phyloP scores from a whole-genome alignment of 1,140 invertebrate genomes.

The Lepidurus packardi region DNA sequence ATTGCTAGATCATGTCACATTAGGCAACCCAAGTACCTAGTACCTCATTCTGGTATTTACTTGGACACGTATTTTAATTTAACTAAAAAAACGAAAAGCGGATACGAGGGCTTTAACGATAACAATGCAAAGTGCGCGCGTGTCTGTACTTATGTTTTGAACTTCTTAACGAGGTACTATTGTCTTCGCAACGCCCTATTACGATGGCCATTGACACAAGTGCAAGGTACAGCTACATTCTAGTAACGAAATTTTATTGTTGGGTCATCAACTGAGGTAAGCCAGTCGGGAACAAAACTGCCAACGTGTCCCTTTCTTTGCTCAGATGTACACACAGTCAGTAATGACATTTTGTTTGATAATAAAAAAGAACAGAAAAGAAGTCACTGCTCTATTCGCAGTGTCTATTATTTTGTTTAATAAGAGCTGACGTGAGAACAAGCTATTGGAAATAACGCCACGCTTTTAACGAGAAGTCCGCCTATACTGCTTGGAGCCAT shows the following conservation, averaged over 20 bases:
- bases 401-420: background rate
- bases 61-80: background rate
- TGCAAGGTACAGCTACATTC: background rate
- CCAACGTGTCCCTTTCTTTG: background rate
- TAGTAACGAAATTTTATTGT: too few relatives aligned
- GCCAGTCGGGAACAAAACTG: background rate
- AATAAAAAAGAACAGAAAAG: too few relatives aligned
- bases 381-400: too few relatives aligned
- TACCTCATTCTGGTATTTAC: background rate
- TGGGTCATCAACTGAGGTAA: background rate
- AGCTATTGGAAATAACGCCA: background rate
- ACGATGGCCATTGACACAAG: background rate
- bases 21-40: background rate
- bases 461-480: background rate
- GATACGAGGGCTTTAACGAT: background rate
- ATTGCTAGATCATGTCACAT: background rate
- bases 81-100: background rate
- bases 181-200: background rate
- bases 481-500: background rate
- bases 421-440: background rate
- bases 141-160: background rate
- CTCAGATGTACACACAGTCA: background rate
- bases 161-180: background rate
- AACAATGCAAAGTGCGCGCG: background rate
- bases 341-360: too few relatives aligned